Percentiles rank a stretch among this genome's conserved stretches.
Evolutionary conservation across 2,113 vertebrate species (phyloP).

Genomic region (Aldabrachelys gigantea): DNA sequence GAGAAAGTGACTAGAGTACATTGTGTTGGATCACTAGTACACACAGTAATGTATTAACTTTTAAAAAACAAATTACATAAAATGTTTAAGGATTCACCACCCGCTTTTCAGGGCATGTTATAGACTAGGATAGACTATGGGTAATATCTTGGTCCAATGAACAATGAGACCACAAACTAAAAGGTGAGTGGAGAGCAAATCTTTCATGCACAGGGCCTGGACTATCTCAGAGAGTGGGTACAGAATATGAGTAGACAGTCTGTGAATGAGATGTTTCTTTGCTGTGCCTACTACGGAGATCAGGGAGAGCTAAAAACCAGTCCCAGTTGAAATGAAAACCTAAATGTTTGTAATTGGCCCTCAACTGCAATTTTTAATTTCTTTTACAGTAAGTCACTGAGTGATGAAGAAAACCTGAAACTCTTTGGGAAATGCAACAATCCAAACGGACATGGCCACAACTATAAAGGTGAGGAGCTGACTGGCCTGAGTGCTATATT

Average conservation of each 20-base stretch:
- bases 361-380: background rate
- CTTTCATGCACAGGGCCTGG: background rate
- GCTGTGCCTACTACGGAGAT: background rate
- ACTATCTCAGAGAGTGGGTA: background rate
- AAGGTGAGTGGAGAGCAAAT: background rate
- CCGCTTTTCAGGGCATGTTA: background rate
- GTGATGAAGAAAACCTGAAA: slow-evolving; percentile 88
- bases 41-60: background rate
- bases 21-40: background rate
- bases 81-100: background rate
- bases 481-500: background rate
- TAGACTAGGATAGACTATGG: background rate
- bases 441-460: slow-evolving; percentile 96
- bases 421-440: slow-evolving; percentile 96
- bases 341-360: fast-evolving
- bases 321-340: fast-evolving
- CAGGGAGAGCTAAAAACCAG: background rate
- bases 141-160: background rate
- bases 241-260: background rate
- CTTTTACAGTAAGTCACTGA: slow-evolving; percentile 82
- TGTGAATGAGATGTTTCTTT: background rate
- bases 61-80: background rate
- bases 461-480: slow-evolving; percentile 90
- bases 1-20: background rate
- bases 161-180: background rate